Evolutionary conservation across 2,888 invertebrate species (phyloP), one percentile per base, ranked within the genome.

Genomic region (Chymomyza fuscimana): DNA sequence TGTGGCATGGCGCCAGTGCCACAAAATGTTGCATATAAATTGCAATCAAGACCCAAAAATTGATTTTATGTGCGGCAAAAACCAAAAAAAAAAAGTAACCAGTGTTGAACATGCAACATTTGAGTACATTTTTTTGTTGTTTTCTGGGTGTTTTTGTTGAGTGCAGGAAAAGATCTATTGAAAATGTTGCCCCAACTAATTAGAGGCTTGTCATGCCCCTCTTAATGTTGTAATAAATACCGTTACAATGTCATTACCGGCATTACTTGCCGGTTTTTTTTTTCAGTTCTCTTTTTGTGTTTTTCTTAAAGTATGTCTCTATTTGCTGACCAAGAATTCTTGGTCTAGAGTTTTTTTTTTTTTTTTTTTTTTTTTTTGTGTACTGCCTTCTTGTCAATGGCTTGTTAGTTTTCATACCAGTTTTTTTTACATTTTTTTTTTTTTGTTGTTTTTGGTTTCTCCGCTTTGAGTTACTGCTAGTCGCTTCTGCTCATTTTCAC

Each of bases 201-300:
- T 86, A 86, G 88, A 82, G 86, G 85, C 89, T 88, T 88, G 85
- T 88, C 87, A 77, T 78, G 77, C 76, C 76, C 73, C 65, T 32
- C 32, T 79, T 88, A 82, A 87, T 88, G 87, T 80, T 87, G 85
- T 88, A 88, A 88, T 87, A 85, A 85, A 88, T 88, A 87, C 85
- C 85, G 85, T 86, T 88, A 87, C 87, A 85, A 85, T 88, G 87
- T 85, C 88, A 85, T 85, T 85, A 86, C 82, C 88, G 76, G 74
- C 86, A 88, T 81, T 84, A 86, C 88, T 78, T 77, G 86, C 61
- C 74, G 73, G 73, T 73, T 78, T 63, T 32, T 54, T 87, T 87
- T 69, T 32, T 16, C 60, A 16, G 22, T 50, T 61, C 32, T 67
- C 40, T 62, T 10, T 46, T 16, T 32, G n/a, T 70, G 29, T 40